These are phyloP conservation scores for Bucorvus abyssinicus DNA, from an alignment of 2,797 vertebrate genomes.

Conservation along the genomic window DNA sequence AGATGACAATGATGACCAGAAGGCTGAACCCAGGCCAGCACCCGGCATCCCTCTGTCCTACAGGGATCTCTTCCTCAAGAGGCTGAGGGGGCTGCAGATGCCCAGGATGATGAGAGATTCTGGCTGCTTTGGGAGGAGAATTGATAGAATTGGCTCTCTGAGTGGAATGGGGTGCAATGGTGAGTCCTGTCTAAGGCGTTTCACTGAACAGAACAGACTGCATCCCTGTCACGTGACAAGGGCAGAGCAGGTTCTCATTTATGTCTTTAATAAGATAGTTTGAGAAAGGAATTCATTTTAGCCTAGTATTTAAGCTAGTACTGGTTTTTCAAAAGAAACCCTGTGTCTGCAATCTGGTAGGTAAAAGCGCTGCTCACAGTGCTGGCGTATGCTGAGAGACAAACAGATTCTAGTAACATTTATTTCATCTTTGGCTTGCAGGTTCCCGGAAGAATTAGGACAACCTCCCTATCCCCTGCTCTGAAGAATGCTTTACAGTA, in stretches of 20 bases:
- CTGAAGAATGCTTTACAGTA: constrained; percentile 9
- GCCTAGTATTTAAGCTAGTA: background rate
- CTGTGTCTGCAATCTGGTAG: background rate
- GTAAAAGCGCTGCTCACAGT: background rate
- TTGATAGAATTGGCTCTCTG: constrained; percentile 87
- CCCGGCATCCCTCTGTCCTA: background rate
- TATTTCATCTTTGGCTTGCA: constrained; percentile 14
- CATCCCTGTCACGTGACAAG: fast-evolving
- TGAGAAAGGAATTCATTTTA: background rate
- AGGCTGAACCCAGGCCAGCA: background rate
- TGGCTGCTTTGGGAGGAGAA: constrained; percentile 84
- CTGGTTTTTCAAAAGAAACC: background rate
- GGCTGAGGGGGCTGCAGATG: constrained; percentile 11
- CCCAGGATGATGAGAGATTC: constrained; percentile 55
- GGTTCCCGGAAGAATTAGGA: constrained; percentile 58
- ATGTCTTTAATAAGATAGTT: background rate
- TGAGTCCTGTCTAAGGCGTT: background rate
- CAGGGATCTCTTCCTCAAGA: constrained; percentile 23
- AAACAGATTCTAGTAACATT: background rate
- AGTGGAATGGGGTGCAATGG: constrained; percentile 81
- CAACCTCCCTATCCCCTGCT: background rate
- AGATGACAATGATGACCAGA: background rate
- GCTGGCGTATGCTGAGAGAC: fast-evolving
- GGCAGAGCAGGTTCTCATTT: background rate
- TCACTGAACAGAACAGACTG: fast-evolving